These are phyloP conservation scores for Xanthorhoe spadicearia DNA, from an alignment of 2,888 invertebrate genomes.

Conservation along the genomic window DNA sequence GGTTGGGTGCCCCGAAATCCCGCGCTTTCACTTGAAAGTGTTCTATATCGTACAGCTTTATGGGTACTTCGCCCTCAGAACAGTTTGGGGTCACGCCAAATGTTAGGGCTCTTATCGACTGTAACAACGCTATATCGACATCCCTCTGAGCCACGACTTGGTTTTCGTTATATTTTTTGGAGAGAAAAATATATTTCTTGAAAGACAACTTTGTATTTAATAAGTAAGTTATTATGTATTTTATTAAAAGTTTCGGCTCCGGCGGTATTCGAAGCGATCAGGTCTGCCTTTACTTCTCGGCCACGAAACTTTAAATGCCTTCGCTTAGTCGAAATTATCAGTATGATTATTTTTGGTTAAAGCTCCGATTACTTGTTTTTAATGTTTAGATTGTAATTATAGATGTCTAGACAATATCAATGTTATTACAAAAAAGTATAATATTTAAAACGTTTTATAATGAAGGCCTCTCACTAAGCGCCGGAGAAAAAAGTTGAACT, in stretches of 20 bases:
- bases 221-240: too few relatives aligned
- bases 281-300: too few relatives aligned
- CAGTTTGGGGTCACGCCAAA: slow-evolving; percentile 50
- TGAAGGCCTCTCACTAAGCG: slow-evolving; percentile 3
- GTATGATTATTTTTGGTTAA: too few relatives aligned
- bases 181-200: not conserved
- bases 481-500: not conserved
- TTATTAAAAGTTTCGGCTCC: too few relatives aligned
- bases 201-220: not conserved
- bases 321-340: too few relatives aligned
- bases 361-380: too few relatives aligned
- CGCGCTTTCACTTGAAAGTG: slow-evolving; percentile 35
- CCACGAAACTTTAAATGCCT: too few relatives aligned
- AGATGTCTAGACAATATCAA: slow-evolving; percentile 9
- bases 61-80: slow-evolving; percentile 41
- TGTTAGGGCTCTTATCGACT: slow-evolving; percentile 25
- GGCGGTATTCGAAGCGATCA: too few relatives aligned
- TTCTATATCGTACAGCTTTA: slow-evolving; percentile 51
- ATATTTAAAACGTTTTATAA: slow-evolving; percentile 1
- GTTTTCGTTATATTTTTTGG: slow-evolving; percentile 9
- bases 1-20: slow-evolving; percentile 12
- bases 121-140: slow-evolving; percentile 11
- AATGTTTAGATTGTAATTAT: not conserved
- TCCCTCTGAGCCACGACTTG: slow-evolving; percentile 11
- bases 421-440: not conserved